phyloP scores from a whole-genome alignment of 2,888 invertebrate genomes.

The Tenthredo distinguenda region DNA sequence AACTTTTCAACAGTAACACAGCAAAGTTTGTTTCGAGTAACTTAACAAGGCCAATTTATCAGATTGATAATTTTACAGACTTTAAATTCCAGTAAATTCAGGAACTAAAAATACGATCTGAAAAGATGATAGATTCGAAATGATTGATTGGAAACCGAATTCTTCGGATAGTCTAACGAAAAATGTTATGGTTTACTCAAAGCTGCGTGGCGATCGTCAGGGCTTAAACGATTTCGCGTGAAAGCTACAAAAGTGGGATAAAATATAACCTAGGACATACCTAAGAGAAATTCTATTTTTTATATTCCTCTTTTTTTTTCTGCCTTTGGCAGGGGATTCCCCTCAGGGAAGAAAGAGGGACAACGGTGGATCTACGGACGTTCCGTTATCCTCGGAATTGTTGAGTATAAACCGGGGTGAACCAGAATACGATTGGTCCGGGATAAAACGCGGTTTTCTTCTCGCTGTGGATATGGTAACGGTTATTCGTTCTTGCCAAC shows the following conservation, averaged over 20 bases:
- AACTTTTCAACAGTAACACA: neutral
- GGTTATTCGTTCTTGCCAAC: constrained; percentile 35
- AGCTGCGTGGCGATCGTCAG: neutral
- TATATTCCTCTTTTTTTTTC: neutral
- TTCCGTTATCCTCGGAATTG: neutral
- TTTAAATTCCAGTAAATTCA: neutral
- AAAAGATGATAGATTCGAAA: no score
- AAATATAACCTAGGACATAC: neutral
- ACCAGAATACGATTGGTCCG: constrained; percentile 16
- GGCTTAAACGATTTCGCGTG: constrained; percentile 2
- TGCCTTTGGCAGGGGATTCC: neutral
- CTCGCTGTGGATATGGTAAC: neutral
- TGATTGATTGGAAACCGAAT: neutral
- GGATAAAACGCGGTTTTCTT: neutral
- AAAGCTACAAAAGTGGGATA: neutral
- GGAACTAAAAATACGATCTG: neutral
- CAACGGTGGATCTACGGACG: neutral
- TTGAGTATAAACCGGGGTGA: neutral
- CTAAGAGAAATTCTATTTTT: constrained; percentile 1
- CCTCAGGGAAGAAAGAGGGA: neutral
- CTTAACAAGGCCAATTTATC: neutral
- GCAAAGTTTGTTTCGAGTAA: neutral
- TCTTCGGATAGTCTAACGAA: neutral
- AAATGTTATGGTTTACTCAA: neutral
- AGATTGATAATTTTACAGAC: neutral